phyloP scores from a whole-genome alignment of 2,888 invertebrate genomes.

The Agrochola circellaris region DNA sequence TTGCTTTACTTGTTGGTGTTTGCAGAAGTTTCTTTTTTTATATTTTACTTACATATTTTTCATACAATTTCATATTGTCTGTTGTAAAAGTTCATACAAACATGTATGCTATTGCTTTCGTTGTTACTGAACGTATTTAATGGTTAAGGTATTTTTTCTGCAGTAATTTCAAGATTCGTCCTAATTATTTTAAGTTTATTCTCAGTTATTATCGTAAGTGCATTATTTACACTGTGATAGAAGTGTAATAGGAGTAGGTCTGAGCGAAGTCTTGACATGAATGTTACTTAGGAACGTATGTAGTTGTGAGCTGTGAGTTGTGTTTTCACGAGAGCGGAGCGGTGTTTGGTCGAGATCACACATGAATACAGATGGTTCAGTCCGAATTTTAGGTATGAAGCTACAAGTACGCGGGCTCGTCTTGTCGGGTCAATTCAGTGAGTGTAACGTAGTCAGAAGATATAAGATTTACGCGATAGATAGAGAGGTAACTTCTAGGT shows the following conservation, averaged over 20 bases:
- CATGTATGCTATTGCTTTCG: conserved; percentile 72
- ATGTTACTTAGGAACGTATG: conserved; percentile 73
- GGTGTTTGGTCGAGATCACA: conserved; percentile 1
- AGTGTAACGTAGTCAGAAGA: no score
- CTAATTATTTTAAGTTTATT: conserved; percentile 77
- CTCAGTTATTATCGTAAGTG: conserved; percentile 85
- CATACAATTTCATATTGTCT: conserved; percentile 68
- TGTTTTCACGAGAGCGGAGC: conserved; percentile 25
- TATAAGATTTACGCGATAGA: no score
- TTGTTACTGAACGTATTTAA: conserved; percentile 66
- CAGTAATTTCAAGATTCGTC: conserved; percentile 74
- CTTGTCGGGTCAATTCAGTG: no score
- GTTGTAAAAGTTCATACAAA: conserved; percentile 72
- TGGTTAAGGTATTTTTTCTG: conserved; percentile 66
- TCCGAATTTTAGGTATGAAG: no score
- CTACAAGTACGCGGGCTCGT: no score
- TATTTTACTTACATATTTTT: conserved; percentile 67
- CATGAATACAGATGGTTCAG: no score
- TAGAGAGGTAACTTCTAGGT: no score
- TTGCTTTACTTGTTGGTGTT: conserved; percentile 78
- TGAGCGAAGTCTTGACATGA: conserved; percentile 86
- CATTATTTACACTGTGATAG: conserved; percentile 91
- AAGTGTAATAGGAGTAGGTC: conserved; percentile 86
- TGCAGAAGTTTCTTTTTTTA: conserved; percentile 69
- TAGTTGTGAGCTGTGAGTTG: conserved; percentile 50